Evolutionary conservation across 2,797 vertebrate genomes (phyloP), one percentile per base, ranked within the genome.

Genomic region (Catamblyrhynchus diadema): DNA sequence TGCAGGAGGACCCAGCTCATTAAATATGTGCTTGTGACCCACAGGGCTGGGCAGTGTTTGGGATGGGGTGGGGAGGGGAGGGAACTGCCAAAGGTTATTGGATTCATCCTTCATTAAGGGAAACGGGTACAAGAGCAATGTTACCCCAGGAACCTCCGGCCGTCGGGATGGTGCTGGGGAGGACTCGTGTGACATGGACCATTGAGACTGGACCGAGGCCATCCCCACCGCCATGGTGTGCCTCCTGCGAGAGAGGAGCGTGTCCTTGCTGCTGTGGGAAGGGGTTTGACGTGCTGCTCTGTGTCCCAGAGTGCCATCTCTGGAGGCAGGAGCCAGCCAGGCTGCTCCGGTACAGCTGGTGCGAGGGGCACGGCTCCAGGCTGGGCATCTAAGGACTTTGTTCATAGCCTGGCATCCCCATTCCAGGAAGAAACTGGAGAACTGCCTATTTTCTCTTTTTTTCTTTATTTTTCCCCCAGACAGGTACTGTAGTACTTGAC

Each of bases 11-110:
- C 81, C 86, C 90, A 17, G 88, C 93, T 91, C 72, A 97, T 98
- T 98, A 98, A 98, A 98, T 42, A 71, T 41, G 62, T 97, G 89
- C 91, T 97, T 97, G 89, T 75, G 92, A 97, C 90, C 90, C 81
- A 27, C 23, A 42, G 70, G 51, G 32, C 87, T 79, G 39, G 94
- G 93, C 95, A 37, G 84, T 97, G 51, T 87, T 94, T 96, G 92
- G 95, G 95, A 45, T 51, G 90, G 96, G 95, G n/a, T 59, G 87
- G 95, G 94, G 65, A 44, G 74, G 84, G 78, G 50, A 44, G 74
- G 92, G 89, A 77, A 62, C 92, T 93, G 86, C 67, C 78, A 78
- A 62, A 93, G 53, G 74, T 64, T 88, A 75, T 61, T 8, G 8
- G 41, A 91, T 80, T 87, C 91, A 50, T 88, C 86, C 60, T 93